Percentiles rank a stretch among this genome's conserved stretches.
phyloP scores from a whole-genome alignment of 2,113 vertebrate genomes.

The Recurvirostra avosetta region DNA sequence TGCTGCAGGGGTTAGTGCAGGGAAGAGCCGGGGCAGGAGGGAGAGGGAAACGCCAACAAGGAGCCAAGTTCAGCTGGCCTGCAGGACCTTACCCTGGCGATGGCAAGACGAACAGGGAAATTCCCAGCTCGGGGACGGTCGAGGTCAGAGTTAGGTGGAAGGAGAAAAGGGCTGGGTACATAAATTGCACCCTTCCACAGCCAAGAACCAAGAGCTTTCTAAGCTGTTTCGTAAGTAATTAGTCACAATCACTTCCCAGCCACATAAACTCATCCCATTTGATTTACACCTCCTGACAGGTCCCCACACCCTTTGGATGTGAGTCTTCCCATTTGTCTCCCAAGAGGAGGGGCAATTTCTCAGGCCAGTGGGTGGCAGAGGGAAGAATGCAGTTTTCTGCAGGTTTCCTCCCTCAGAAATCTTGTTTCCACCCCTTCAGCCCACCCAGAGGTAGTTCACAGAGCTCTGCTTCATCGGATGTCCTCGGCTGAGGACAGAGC shows the following conservation, averaged over 20 bases:
- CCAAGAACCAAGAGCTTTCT: neutral
- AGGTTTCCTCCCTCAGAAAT: neutral
- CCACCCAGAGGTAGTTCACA: too few species aligned
- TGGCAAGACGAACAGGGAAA: neutral
- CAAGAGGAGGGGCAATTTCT: neutral
- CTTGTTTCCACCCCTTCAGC: neutral
- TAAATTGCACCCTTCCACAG: neutral
- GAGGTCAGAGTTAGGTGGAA: neutral
- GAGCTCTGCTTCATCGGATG: neutral
- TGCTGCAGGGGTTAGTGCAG: neutral
- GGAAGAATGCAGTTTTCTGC: neutral
- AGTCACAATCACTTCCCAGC: neutral
- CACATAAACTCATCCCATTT: neutral
- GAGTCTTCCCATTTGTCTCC: neutral
- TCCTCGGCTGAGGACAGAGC: accelerated
- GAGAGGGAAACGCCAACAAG: neutral
- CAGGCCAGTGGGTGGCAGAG: neutral
- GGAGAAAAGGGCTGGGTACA: neutral
- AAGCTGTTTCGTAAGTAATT: accelerated
- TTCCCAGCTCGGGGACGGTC: accelerated
- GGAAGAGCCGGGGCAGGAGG: neutral
- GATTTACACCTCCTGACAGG: neutral
- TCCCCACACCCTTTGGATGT: accelerated
- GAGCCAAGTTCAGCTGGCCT: neutral
- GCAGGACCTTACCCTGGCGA: neutral